Evolutionary conservation across 2,113 vertebrate genomes (phyloP).

Genomic region (Orthonyx spaldingii): DNA sequence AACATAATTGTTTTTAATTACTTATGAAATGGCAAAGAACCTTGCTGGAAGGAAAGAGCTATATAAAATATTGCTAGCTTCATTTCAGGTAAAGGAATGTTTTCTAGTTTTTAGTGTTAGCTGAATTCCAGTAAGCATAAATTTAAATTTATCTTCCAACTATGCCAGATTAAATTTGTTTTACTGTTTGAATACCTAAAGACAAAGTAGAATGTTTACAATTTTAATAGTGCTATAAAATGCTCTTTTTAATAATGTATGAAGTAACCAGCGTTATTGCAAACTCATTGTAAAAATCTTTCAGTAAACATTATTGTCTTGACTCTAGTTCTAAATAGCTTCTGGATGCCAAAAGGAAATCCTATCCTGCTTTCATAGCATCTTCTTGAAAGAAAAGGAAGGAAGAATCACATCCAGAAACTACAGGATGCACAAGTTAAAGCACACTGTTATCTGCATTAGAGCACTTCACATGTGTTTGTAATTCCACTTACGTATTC

Average conservation of each 20-base stretch:
- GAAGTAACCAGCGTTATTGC: conserved; percentile 9
- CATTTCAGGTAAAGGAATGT: background rate
- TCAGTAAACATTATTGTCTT: background rate
- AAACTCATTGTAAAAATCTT: background rate
- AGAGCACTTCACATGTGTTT: background rate
- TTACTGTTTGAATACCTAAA: background rate
- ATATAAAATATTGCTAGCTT: background rate
- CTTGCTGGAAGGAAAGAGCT: background rate
- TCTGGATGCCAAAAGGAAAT: background rate
- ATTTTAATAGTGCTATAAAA: background rate
- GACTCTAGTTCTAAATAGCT: background rate
- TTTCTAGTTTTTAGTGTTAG: background rate
- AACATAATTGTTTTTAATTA: background rate
- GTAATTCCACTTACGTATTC: background rate
- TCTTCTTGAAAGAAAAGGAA: background rate
- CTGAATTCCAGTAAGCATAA: background rate
- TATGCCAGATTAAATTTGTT: background rate
- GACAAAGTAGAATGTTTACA: background rate
- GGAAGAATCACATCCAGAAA: background rate
- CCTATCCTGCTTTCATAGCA: background rate
- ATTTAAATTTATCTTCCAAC: background rate
- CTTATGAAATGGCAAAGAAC: background rate
- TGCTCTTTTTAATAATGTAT: conserved; percentile 18
- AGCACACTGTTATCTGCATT: background rate
- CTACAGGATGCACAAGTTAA: too few relatives aligned